These are phyloP conservation scores for Microcebus tavaratra DNA, from an alignment of 2,113 vertebrate genomes.

Conservation along the genomic window DNA sequence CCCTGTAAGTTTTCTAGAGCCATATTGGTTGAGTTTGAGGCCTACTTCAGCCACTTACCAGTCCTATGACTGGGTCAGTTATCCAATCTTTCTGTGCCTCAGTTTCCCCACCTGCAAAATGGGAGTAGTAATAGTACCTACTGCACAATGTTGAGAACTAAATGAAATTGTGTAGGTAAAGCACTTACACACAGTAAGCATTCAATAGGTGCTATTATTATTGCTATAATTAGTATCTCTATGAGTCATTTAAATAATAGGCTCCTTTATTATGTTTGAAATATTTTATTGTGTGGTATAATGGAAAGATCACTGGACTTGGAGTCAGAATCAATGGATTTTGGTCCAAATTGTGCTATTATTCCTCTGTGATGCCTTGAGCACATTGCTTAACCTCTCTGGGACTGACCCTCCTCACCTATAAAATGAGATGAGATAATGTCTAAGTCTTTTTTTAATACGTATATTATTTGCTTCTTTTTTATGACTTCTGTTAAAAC, in stretches of 20 bases:
- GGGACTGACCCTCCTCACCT: background rate
- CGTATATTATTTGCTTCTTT: background rate
- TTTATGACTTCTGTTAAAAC: background rate
- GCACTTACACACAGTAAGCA: background rate
- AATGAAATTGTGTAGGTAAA: background rate
- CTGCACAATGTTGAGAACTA: background rate
- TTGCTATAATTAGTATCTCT: background rate
- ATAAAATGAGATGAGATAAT: background rate
- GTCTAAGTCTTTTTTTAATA: background rate
- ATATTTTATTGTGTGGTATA: background rate
- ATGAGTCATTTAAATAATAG: background rate
- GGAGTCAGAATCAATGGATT: background rate
- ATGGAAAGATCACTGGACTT: background rate
- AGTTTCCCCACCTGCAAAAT: background rate
- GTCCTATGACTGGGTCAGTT: background rate
- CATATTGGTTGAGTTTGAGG: background rate
- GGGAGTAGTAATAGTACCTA: background rate
- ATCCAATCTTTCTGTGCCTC: background rate
- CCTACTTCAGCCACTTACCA: background rate
- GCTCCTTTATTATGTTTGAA: background rate
- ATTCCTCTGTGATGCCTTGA: background rate
- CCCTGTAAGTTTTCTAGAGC: background rate
- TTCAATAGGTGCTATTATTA: background rate
- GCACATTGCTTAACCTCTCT: background rate
- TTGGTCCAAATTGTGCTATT: background rate